Evolutionary conservation across 2,888 invertebrate species (phyloP), one percentile per base, ranked within the genome.

Genomic region (Dorcus hopei): DNA sequence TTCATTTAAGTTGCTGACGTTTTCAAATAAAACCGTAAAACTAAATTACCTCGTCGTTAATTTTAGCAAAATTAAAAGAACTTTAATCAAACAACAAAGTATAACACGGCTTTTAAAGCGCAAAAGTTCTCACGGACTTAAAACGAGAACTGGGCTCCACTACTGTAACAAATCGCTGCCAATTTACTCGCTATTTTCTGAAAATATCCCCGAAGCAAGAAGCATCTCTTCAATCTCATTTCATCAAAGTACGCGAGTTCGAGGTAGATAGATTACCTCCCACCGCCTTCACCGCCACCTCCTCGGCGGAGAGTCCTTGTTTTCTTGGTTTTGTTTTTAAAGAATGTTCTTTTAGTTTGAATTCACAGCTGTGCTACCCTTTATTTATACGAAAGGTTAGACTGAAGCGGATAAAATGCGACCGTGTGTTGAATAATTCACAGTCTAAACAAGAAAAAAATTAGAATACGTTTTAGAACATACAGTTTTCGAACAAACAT

Each of bases 321-420:
- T 70, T 70, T 70, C 69, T 66, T 70, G 67, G 68, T 71, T 72
- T 71, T 72, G 70, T 72, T 73, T 70, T 72, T 65, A 63, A 64
- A 64, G 64, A 68, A 63, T 52, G 61, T 59, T 62, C 61, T 63
- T 65, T 62, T 63, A 60, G 62, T 65, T 66, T 57, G 61, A 67
- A 65, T 64, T 64, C 64, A 62, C 62, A 65, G 68, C 67, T 68
- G 68, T 61, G 65, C 61, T 65, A 62, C 67, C 61, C 58, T 61
- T 63, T 57, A 61, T 55, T 52, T 56, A 51, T 54, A 51, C 54
- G 33, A 52, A 58, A 55, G 51, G 52, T 52, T 59, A 59, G 65
- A 65, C 40, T 62, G 63, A 45, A 45, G 9, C 14, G 56, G 52
- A 58, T 49, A 23, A 11, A 33, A 26, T 57, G 38, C 40, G 42